Evolutionary conservation across 1,140 invertebrate genomes (phyloP).

Genomic region (Macrobrachium nipponense): DNA sequence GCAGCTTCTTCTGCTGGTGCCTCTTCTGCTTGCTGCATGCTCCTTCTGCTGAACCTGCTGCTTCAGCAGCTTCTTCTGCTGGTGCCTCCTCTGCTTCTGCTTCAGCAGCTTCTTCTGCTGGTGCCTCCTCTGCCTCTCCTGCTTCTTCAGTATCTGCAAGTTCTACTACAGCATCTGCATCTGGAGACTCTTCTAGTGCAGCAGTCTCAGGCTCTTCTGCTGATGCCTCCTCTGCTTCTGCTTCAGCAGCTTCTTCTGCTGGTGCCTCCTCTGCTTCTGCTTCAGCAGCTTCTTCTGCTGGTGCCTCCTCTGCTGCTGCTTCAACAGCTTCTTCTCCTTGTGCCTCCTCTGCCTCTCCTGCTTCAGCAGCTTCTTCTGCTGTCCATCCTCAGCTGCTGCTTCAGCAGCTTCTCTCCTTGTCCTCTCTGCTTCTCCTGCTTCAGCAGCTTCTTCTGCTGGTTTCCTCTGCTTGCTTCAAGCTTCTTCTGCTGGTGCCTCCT

Average conservation of each 20-base stretch:
- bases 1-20: slow-evolving; percentile 10
- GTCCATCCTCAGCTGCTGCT: slow-evolving; percentile 4
- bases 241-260: background rate
- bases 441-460: background rate
- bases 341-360: no score
- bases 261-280: slow-evolving; percentile 12
- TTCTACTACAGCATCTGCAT: no score
- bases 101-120: background rate
- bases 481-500: no score
- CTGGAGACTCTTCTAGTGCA: no score
- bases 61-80: slow-evolving; percentile 7
- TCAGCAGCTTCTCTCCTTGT: background rate
- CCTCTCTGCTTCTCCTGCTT: slow-evolving; percentile 10
- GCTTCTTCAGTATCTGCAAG: no score
- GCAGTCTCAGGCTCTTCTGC: no score
- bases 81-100: background rate
- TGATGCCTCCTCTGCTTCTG: slow-evolving; percentile 1
- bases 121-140: slow-evolving; percentile 12
- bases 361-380: no score
- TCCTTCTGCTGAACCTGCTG: no score
- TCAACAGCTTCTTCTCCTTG: background rate
- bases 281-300: background rate
- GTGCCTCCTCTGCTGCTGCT: slow-evolving; percentile 19
- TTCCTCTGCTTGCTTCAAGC: no score
- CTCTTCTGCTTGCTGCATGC: no score